Percentiles rank a stretch among this genome's conserved stretches.
Conservation (phyloP, 2,113 vertebrate species). For the Esox niger region DNA sequence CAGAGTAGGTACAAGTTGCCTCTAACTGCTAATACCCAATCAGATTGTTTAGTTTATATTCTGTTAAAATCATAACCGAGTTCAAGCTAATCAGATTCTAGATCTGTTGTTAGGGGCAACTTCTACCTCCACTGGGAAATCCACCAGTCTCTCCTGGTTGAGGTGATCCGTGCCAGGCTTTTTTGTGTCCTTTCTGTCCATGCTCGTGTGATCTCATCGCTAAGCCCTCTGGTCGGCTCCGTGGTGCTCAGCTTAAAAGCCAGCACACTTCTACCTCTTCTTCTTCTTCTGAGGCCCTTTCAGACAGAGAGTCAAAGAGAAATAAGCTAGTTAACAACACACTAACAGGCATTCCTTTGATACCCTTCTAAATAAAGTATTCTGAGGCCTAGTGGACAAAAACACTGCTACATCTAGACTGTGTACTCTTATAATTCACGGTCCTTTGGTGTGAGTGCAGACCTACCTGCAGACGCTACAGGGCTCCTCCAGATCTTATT, state of each 20-base stretch:
- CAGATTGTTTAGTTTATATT: too few species aligned
- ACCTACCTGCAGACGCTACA: constrained; percentile 8
- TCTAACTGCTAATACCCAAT: too few species aligned
- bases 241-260: neutral
- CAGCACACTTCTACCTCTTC: constrained; percentile 24
- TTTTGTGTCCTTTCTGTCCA: neutral
- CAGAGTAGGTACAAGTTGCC: too few species aligned
- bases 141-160: neutral
- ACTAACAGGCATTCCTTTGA: neutral
- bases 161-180: constrained; percentile 1
- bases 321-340: neutral
- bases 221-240: neutral
- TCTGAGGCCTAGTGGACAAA: neutral
- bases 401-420: neutral
- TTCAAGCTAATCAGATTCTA: too few species aligned
- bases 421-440: neutral
- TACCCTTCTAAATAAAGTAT: neutral
- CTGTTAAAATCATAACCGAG: too few species aligned
- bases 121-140: neutral
- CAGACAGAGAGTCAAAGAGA: constrained; percentile 8
- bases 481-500: constrained; percentile 30
- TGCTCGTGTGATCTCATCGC: too few species aligned
- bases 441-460: neutral
- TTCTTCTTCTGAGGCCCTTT: constrained; percentile 46
- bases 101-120: too few species aligned